Evolutionary conservation across 2,888 invertebrate species (phyloP).

Genomic region (Rapana venosa): DNA sequence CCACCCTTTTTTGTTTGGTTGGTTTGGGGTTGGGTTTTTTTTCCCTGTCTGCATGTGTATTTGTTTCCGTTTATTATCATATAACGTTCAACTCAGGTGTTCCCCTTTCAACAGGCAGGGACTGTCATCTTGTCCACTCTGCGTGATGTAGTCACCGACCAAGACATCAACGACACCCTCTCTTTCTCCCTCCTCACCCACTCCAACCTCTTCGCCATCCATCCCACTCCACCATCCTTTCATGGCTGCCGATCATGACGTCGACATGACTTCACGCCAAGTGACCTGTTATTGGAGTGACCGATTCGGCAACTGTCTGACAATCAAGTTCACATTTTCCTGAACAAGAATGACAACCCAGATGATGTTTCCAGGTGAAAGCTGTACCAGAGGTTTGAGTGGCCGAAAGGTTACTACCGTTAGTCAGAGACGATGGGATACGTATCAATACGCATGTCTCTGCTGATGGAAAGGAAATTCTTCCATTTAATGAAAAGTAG

Average conservation of each 20-base stretch:
- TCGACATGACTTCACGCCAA: not conserved
- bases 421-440: constrained; percentile 19
- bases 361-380: constrained; percentile 18
- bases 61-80: no score
- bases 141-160: not conserved
- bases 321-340: not conserved
- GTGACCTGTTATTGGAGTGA: not conserved
- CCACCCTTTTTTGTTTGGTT: no score
- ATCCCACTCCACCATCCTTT: not conserved
- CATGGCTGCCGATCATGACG: constrained; percentile 1
- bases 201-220: not conserved
- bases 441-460: constrained; percentile 7
- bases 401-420: constrained; percentile 7
- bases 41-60: no score
- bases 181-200: not conserved
- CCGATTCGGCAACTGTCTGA: not conserved
- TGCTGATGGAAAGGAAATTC: not conserved
- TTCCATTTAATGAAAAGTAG: constrained; percentile 3
- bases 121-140: not conserved
- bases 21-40: no score
- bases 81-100: no score
- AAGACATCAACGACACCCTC: not conserved
- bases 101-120: not conserved
- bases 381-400: not conserved
- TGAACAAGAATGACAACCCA: not conserved